phyloP scores from a whole-genome alignment of 2,797 vertebrate species.

The Lagocephalus sceleratus region DNA sequence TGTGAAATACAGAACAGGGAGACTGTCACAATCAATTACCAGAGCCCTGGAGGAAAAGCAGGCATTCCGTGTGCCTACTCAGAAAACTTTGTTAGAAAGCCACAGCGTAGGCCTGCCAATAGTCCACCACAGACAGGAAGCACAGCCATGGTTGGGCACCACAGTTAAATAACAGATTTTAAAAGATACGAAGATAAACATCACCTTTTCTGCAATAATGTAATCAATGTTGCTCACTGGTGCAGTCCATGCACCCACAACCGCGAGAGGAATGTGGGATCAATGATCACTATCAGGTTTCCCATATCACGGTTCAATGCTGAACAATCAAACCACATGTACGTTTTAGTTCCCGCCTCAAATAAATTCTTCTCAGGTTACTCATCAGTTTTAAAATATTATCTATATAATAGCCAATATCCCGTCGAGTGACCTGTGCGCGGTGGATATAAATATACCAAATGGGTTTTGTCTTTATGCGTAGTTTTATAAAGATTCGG shows the following conservation, averaged over 20 bases:
- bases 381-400: too few relatives aligned
- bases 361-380: too few relatives aligned
- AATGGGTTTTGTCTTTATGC: too few relatives aligned
- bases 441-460: too few relatives aligned
- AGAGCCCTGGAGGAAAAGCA: slow-evolving; percentile 50
- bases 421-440: too few relatives aligned
- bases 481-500: too few relatives aligned
- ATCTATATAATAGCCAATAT: too few relatives aligned
- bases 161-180: slow-evolving; percentile 8
- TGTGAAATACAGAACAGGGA: slow-evolving; percentile 63
- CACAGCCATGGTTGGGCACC: slow-evolving; percentile 2
- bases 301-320: too few relatives aligned
- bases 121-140: slow-evolving; percentile 2
- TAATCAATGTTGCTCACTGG: not conserved
- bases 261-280: not conserved
- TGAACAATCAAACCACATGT: too few relatives aligned
- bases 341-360: too few relatives aligned
- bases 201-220: not conserved
- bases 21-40: slow-evolving; percentile 67
- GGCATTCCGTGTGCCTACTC: slow-evolving; percentile 36
- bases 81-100: slow-evolving; percentile 33
- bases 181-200: slow-evolving; percentile 6
- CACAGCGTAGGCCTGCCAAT: slow-evolving; percentile 23
- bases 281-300: not conserved
- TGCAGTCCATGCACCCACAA: not conserved